phyloP scores from a whole-genome alignment of 2,113 vertebrate genomes.

The Ovis aries region ARS-UI_Ramb_v3.0 NC_056058.1:1654501-1655000 shows the following conservation, averaged over 20 bases:
- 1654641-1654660: not conserved
- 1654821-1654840: not conserved
- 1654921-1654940: not conserved
- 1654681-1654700: not conserved
- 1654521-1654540: not conserved
- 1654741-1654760: not conserved
- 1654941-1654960: not conserved
- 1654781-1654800: not conserved
- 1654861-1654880: not conserved
- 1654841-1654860: not conserved
- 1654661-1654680: fast-evolving
- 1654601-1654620: not conserved
- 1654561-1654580: not conserved
- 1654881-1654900: not conserved
- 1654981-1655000: not conserved
- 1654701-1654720: not conserved
- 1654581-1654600: not conserved
- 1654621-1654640: not conserved
- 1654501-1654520: not conserved
- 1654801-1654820: not conserved
- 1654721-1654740: not conserved
- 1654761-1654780: not conserved
- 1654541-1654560: not conserved
- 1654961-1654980: not conserved
- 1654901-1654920: not conserved